Conservation (phyloP, 2,113 vertebrate genomes). For the Crotalus viridis region DNA sequence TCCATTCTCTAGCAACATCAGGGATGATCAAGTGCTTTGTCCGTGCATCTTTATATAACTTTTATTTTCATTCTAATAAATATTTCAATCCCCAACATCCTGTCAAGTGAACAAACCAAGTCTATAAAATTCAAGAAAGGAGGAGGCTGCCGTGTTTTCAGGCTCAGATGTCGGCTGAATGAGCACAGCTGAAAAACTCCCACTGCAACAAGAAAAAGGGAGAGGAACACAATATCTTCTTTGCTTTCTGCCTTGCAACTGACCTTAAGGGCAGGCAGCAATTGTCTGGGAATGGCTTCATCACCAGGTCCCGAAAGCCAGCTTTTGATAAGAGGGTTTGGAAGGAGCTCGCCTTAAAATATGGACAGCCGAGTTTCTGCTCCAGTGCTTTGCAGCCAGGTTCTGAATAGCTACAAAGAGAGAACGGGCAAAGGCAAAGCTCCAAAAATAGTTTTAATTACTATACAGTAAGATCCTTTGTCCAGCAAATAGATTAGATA, state of each 20-base stretch:
- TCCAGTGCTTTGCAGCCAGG: constrained; percentile 55
- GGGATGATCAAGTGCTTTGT: neutral
- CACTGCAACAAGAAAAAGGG: constrained; percentile 8
- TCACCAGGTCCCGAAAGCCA: constrained; percentile 39
- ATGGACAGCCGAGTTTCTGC: constrained; percentile 59
- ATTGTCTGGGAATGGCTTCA: constrained; percentile 51
- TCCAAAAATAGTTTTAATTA: constrained; percentile 71
- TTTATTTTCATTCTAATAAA: neutral
- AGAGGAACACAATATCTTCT: constrained; percentile 17
- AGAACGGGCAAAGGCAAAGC: constrained; percentile 37
- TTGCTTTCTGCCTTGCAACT: constrained; percentile 15
- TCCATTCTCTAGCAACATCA: neutral
- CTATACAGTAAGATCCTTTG: constrained; percentile 70
- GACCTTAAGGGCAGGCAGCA: constrained; percentile 36
- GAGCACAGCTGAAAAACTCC: constrained; percentile 10
- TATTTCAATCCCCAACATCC: neutral
- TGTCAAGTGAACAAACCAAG: neutral
- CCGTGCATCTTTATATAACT: neutral
- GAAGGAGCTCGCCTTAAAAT: constrained; percentile 58
- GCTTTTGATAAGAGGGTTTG: constrained; percentile 58
- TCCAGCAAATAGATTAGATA: constrained; percentile 66
- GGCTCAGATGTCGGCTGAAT: neutral
- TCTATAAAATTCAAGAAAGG: neutral
- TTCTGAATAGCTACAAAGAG: constrained; percentile 63
- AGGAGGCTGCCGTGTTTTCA: neutral